Base-by-base conservation (phyloP, 2,797 vertebrate genomes). In the Crax fasciolata region DNA sequence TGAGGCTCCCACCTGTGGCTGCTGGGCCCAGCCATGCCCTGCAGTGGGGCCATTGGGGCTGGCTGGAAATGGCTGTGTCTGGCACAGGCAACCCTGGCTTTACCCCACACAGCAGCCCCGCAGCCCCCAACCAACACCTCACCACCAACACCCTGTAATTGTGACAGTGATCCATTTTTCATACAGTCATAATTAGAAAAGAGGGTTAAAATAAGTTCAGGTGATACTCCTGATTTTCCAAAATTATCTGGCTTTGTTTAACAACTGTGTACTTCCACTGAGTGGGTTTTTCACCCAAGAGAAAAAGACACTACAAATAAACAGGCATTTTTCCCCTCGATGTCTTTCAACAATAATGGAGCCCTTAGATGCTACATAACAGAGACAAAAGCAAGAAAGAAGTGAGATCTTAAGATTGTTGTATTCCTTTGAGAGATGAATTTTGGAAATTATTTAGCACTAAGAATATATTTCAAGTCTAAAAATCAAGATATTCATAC, bases 31-130 rank as follows among this genome's bases (percentile, higher is more conserved):
- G 71, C 54, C 2, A 2, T 21, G n/a, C 13, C 32, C 54, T 63
- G 32, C 2, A 3, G 35, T 0, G 28, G 24, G 14, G 19, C n/a
- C 0, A 0, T 1, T 1, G 0, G 21, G 57, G 7, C 3, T 1
- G 2, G 9, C 8, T 67, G 46, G 35, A 70, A 55, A 8, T 11
- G 18, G 13, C 32, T 27, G 25, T 14, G 46, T 35, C 66, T 10
- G 16, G 32, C 32, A 35, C 1, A 4, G 23, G 1, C 48, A 49
- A 27, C 13, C 28, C 15, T 3, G 1, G 41, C 23, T 18, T 3
- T 32, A 28, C 27, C 39, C 19, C 62, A 62, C 38, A 59, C 17
- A 21, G 49, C 10, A 39, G 3, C 25, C 30, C 30, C 11, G 24
- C 14, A 65, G 57, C 7, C 19, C 39, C 24, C 49, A 9, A 30